Conservation (phyloP, 2,113 vertebrate species). For the Sylvietta virens region DNA sequence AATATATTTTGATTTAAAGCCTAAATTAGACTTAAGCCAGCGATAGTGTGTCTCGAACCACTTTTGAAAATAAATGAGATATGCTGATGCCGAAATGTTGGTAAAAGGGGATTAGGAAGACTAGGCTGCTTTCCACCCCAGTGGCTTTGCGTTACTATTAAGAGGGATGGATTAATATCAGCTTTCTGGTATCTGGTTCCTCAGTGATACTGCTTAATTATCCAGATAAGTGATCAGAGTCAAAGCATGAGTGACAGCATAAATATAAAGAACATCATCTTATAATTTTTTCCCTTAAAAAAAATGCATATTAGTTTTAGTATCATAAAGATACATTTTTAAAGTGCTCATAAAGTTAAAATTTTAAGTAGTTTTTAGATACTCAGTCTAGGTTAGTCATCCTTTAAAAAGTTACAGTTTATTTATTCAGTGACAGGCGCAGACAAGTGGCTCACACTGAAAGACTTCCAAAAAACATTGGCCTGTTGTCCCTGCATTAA, state of each 20-base stretch:
- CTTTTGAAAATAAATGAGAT: conserved; percentile 67
- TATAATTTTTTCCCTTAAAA: background rate
- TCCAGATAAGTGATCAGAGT: conserved; percentile 80
- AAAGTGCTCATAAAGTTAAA: conserved; percentile 53
- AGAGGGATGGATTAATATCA: conserved; percentile 80
- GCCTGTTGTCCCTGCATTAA: background rate
- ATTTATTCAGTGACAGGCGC: background rate
- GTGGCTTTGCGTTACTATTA: conserved; percentile 64
- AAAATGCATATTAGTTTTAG: conserved; percentile 60
- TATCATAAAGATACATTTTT: conserved; percentile 41
- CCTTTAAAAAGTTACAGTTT: background rate
- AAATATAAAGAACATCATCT: conserved; percentile 51
- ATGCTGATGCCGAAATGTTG: conserved; percentile 50
- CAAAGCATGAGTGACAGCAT: conserved; percentile 64
- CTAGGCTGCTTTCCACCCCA: conserved; percentile 66
- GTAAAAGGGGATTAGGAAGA: conserved; percentile 70
- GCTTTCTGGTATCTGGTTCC: conserved; percentile 76
- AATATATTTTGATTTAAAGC: conserved; percentile 49
- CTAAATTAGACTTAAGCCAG: conserved; percentile 65
- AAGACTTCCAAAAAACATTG: background rate
- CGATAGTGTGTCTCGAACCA: conserved; percentile 34
- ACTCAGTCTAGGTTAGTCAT: conserved; percentile 11
- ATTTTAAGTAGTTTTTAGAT: conserved; percentile 13
- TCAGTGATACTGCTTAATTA: conserved; percentile 81
- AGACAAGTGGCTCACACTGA: background rate